phyloP scores from a whole-genome alignment of 1,140 invertebrate genomes.

The Camponotus vicinus region DNA sequence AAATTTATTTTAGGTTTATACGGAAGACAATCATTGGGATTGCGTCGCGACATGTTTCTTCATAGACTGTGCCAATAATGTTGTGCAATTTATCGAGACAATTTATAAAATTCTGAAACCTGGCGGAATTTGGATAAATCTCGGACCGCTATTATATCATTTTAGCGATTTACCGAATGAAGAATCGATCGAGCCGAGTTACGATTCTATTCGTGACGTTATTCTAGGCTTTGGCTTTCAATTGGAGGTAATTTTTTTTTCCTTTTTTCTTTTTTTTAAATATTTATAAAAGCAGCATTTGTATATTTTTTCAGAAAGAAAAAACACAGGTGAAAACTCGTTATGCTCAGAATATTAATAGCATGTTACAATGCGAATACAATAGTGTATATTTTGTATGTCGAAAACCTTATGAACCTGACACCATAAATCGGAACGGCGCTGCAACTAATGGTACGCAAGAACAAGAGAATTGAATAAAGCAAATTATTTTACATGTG shows the following conservation, averaged over 20 bases:
- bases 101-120: slow-evolving; percentile 97
- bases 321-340: slow-evolving; percentile 92
- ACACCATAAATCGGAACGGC: slow-evolving; percentile 71
- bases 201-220: slow-evolving; percentile 93
- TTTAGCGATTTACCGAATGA: slow-evolving; percentile 96
- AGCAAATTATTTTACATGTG: slow-evolving; percentile 56
- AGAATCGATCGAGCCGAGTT: slow-evolving; percentile 97
- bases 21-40: slow-evolving; percentile 92
- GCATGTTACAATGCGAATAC: slow-evolving; percentile 97
- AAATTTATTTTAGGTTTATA: slow-evolving; percentile 89
- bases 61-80: slow-evolving; percentile 98
- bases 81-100: slow-evolving; percentile 97
- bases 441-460: slow-evolving; percentile 78
- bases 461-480: slow-evolving; percentile 78
- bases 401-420: slow-evolving; percentile 88
- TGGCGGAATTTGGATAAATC: slow-evolving; percentile 95
- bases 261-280: neutral
- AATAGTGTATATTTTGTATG: slow-evolving; percentile 96
- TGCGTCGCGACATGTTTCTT: slow-evolving; percentile 99
- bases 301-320: slow-evolving; percentile 89
- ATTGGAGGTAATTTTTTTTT: slow-evolving; percentile 89
- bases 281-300: neutral
- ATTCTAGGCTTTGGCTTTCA: slow-evolving; percentile 95
- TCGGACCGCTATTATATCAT: slow-evolving; percentile 98
- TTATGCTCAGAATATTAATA: slow-evolving; percentile 96